phyloP scores from a whole-genome alignment of 2,113 vertebrate genomes.

The Todiramphus chloris region DNA sequence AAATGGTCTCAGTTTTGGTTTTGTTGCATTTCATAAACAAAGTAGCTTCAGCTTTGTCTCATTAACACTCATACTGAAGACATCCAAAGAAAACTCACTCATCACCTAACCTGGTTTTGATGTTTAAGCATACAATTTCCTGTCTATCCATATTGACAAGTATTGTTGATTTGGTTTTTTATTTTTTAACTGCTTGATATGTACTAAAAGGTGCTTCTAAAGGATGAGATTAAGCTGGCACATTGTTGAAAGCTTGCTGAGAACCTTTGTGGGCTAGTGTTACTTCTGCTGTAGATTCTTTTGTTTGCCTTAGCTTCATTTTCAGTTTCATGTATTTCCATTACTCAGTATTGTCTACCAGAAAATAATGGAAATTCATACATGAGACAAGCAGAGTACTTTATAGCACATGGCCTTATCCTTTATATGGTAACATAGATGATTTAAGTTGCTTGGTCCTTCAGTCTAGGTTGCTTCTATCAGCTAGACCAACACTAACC shows the following conservation, averaged over 20 bases:
- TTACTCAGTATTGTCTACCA: neutral
- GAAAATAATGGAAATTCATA: neutral
- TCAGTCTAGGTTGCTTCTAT: neutral
- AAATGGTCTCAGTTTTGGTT: neutral
- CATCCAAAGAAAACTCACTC: neutral
- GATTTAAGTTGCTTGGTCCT: neutral
- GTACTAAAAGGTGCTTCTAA: neutral
- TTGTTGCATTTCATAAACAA: neutral
- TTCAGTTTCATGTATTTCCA: neutral
- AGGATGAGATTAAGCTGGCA: neutral
- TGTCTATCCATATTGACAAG: neutral
- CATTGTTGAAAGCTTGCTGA: neutral
- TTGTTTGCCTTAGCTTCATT: slow-evolving; percentile 3
- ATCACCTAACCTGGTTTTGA: neutral
- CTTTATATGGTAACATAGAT: neutral
- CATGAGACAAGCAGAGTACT: neutral
- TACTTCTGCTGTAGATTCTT: neutral
- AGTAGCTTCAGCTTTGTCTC: neutral
- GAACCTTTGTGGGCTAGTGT: neutral
- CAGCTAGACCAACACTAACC: neutral
- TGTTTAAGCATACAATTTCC: neutral
- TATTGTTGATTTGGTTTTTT: neutral
- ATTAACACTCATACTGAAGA: neutral
- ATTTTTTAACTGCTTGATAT: neutral
- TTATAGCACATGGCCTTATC: neutral